A percentile compares a stretch with the other conserved stretches of the same genome.
These are phyloP conservation scores for Cephus rjabovi DNA, from an alignment of 2,888 invertebrate species.

Conservation along the genomic window DNA sequence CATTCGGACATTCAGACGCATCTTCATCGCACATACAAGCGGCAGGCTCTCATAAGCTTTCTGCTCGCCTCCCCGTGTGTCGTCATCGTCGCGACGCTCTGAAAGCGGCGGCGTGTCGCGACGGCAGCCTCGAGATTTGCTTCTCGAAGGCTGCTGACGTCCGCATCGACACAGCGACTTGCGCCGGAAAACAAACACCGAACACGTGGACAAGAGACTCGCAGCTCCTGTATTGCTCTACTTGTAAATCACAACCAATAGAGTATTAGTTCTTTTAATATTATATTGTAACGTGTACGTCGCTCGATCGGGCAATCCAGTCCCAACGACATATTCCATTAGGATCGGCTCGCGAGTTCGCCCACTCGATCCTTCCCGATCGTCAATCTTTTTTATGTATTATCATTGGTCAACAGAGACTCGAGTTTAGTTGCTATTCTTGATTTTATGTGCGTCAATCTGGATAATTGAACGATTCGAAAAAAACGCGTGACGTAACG, in stretches of 20 bases:
- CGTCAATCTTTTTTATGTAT: neutral
- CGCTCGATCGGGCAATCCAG: conserved; percentile 25
- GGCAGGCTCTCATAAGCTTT: conserved; percentile 43
- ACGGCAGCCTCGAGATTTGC: neutral
- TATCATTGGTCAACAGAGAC: neutral
- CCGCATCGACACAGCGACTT: neutral
- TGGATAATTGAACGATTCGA: neutral
- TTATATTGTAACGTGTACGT: conserved; percentile 1
- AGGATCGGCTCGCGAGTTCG: neutral
- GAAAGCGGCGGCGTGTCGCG: neutral
- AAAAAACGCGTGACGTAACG: neutral
- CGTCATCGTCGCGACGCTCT: conserved; percentile 24
- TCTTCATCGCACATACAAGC: conserved; percentile 22
- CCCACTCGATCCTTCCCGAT: neutral
- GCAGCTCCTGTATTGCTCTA: conserved; percentile 52
- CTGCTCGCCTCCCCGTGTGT: conserved; percentile 25
- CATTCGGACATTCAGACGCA: neutral
- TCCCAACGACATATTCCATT: conserved; percentile 25
- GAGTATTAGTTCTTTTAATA: conserved; percentile 57
- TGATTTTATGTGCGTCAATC: neutral
- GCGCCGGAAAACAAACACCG: neutral
- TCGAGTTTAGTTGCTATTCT: neutral
- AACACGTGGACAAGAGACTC: conserved; percentile 8
- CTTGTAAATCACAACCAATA: conserved; percentile 65
- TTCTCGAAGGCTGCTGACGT: too few species aligned